A percentile compares a stretch with the other conserved stretches of the same genome.
These are phyloP conservation scores for Heteropelma amictum DNA, from an alignment of 2,888 invertebrate species.

Conservation along the genomic window DNA sequence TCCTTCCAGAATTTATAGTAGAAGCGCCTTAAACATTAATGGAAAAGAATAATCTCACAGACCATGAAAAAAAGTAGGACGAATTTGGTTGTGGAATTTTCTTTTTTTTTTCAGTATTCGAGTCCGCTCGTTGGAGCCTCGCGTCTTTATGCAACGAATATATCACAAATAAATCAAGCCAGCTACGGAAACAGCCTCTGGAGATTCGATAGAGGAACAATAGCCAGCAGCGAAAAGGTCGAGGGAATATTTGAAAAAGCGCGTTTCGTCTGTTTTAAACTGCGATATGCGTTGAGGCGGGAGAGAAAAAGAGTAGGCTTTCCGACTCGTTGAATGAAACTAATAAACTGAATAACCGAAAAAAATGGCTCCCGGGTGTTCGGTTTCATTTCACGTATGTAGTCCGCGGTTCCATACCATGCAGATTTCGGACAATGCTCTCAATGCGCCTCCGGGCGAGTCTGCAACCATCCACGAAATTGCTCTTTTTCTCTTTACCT, in stretches of 20 bases:
- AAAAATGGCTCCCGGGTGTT: conserved; percentile 72
- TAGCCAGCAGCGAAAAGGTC: conserved; percentile 27
- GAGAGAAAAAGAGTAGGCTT: conserved; percentile 29
- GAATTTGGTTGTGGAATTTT: too few species aligned
- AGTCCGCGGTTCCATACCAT: conserved; percentile 52
- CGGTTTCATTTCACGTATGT: conserved; percentile 66
- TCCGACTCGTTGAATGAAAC: conserved; percentile 66
- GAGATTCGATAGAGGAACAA: conserved; percentile 26
- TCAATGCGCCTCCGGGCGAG: conserved; percentile 45
- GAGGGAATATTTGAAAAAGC: conserved; percentile 46
- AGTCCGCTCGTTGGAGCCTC: too few species aligned
- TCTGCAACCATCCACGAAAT: conserved; percentile 37
- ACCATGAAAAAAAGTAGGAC: too few species aligned
- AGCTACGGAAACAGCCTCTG: not conserved
- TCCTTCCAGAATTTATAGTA: too few species aligned
- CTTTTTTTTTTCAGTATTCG: too few species aligned
- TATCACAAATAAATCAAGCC: not conserved
- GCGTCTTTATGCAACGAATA: too few species aligned
- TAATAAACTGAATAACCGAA: conserved; percentile 72
- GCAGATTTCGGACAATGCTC: conserved; percentile 57
- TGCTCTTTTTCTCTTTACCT: conserved; percentile 37
- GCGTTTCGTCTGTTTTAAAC: conserved; percentile 38
- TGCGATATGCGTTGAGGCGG: conserved; percentile 21
- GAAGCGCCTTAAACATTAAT: too few species aligned
- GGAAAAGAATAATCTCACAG: too few species aligned